Evolutionary conservation across 2,888 invertebrate genomes (phyloP), one percentile per base, ranked within the genome.

Genomic region (Rhamnusium bicolor): DNA sequence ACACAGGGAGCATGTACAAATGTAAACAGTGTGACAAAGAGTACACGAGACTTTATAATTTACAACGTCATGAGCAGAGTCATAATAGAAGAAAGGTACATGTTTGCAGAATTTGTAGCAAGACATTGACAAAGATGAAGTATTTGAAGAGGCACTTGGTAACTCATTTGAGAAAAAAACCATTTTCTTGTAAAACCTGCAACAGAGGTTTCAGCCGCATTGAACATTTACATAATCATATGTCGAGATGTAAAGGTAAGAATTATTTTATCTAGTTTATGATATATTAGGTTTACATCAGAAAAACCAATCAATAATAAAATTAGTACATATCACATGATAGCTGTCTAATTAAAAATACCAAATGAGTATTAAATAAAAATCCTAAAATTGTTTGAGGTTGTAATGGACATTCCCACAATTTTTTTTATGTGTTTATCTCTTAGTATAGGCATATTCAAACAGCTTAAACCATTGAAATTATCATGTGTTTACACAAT

Each of bases 51-150:
- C 79, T 85, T 62, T 87, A 85, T 72, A 86, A 87, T 71, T 79
- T 88, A 65, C 86, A 88, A 69, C 79, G 88, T 3, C 88, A 88
- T 75, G 87, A 88, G 80, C 77, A 84, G 29, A 82, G 85, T 0
- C 88, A 88, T 71, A 84, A 83, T 24, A 84, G 83, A 66, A 79
- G 85, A 71, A 88, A 87, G 80, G 84, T 88, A 5, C 87, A 88
- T 70, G 86, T 88, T 5, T 89, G 88, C 72, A 85, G 87, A 75
- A 86, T 88, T 29, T 88, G 88, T 78, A 87, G 85, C 77, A 88
- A 88, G 79, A 87, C 87, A 0, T 72, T 87, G 49, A 88, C 87
- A 3, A 79, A 88, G 68, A 84, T 86, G 79, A 87, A 88, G 68
- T 87, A 88, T 79, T 76, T 88, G 51, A 88, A 88, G 74, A 78